Evolutionary conservation across 2,888 invertebrate genomes (phyloP), one percentile per base, ranked within the genome.

Genomic region (Prenolepis imparis): DNA sequence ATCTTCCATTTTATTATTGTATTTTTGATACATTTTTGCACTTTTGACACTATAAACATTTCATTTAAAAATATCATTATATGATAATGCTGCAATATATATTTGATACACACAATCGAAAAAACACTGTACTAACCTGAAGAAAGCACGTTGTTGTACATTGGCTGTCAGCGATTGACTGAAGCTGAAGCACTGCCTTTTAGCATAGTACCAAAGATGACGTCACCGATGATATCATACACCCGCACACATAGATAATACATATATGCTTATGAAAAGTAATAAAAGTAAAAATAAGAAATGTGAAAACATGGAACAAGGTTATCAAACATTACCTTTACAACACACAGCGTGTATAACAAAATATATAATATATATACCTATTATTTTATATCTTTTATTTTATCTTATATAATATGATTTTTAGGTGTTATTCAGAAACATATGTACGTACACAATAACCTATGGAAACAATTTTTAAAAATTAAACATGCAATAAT

Each of bases 191-290:
- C 68, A 78, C 57, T 74, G 86, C 81, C 81, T 82, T 83, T 86
- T 59, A 55, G 64, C 83, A 74, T 74, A 86, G 36, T 89, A 87
- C 82, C 74, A 84, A 39, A 44, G 80, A 67, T 93, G 92, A 93
- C 93, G 94, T 93, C 94, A 93, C 75, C 87, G 89, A 78, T 93
- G 93, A 93, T 93, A 93, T 93, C 93, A 93, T 91, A 87, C 86
- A 73, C 18, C 28, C 78, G 44, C 86, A 68, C 86, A 85, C 83
- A 78, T 72, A 72, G 21, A 36, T 61, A 59, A 28, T 39, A 64
- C 21, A 24, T 32, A 44, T 28, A 28, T n/a, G n/a, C 28, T 28
- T 28, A 28, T 28, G 28, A 28, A 28, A 28, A 28, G 28, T 28
- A 28, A 28, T 28, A 28, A 28, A 28, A 28, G 28, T 28, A 3